Evolutionary conservation across 1,140 invertebrate genomes (phyloP).

Genomic region (Nephotettix cincticeps): DNA sequence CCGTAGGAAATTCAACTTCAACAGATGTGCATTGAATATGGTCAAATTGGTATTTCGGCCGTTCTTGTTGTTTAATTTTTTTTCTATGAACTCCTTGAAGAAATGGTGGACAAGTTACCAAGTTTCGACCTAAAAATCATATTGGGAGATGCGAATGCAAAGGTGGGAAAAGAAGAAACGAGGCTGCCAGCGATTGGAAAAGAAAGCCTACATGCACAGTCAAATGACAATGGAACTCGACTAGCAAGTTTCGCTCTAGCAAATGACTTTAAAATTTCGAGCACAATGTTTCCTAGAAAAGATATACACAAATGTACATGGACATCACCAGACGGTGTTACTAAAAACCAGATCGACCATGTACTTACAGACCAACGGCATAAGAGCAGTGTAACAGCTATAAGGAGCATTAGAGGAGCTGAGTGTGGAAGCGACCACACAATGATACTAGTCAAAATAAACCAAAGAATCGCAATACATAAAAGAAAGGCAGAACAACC

Average conservation of each 20-base stretch:
- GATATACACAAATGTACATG: slow-evolving; percentile 36
- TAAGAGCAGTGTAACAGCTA: slow-evolving; percentile 14
- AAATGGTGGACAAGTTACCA: slow-evolving; percentile 22
- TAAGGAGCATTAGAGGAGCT: slow-evolving; percentile 31
- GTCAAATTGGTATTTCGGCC: too few species aligned
- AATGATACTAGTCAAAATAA: slow-evolving; percentile 29
- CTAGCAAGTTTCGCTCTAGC: slow-evolving; percentile 32
- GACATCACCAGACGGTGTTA: slow-evolving; percentile 31
- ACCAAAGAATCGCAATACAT: slow-evolving; percentile 8
- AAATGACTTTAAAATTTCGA: slow-evolving; percentile 35
- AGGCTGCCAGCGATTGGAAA: slow-evolving; percentile 39
- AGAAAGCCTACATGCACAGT: slow-evolving; percentile 40
- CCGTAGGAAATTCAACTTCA: too few species aligned
- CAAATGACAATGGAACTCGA: slow-evolving; percentile 35
- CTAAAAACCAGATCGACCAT: too few species aligned
- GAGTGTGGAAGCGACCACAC: slow-evolving; percentile 31
- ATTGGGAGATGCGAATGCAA: too few species aligned
- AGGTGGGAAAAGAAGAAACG: slow-evolving; percentile 25
- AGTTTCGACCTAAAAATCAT: slow-evolving; percentile 22
- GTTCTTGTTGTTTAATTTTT: too few species aligned
- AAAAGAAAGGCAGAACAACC: not conserved
- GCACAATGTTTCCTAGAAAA: slow-evolving; percentile 32
- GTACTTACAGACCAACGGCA: slow-evolving; percentile 30
- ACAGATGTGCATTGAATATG: too few species aligned
- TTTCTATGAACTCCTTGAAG: slow-evolving; percentile 35